These are phyloP conservation scores for Rousettus leschenaultii DNA, from an alignment of 2,113 vertebrate genomes.

Conservation along the genomic window DNA sequence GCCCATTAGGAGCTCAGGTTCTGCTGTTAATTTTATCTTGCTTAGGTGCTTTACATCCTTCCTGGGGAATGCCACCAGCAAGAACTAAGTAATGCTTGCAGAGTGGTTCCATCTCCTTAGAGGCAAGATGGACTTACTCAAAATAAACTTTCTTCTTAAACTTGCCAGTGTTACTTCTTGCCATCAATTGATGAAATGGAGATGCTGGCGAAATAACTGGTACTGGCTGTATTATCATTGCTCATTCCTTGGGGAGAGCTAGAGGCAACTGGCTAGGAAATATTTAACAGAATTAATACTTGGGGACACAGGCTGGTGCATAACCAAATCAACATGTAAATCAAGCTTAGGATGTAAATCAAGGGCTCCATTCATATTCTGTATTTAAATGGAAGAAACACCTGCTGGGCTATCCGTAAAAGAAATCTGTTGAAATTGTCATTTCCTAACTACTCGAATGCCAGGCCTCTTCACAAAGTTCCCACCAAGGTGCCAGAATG, in stretches of 20 bases:
- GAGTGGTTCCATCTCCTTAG: neutral
- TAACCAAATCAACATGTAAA: slow-evolving; percentile 45
- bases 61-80: neutral
- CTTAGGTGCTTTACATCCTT: neutral
- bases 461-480: neutral
- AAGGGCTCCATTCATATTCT: slow-evolving; percentile 36
- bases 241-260: slow-evolving; percentile 37
- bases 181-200: slow-evolving; percentile 17
- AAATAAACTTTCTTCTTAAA: slow-evolving; percentile 13
- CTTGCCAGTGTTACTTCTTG: slow-evolving; percentile 31
- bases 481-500: neutral
- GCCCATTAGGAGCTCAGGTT: neutral
- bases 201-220: slow-evolving; percentile 40
- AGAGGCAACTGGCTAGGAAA: slow-evolving; percentile 29
- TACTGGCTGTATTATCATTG: neutral
- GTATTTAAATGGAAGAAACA: slow-evolving; percentile 58
- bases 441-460: slow-evolving; percentile 20
- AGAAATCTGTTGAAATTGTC: slow-evolving; percentile 37
- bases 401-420: slow-evolving; percentile 51
- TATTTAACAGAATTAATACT: slow-evolving; percentile 51
- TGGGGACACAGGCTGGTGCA: slow-evolving; percentile 40
- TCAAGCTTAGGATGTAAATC: slow-evolving; percentile 55
- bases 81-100: neutral
- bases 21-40: neutral
- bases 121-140: neutral